Evolutionary conservation across 2,888 invertebrate genomes (phyloP).

Genomic region (Heteromurus nitidus): DNA sequence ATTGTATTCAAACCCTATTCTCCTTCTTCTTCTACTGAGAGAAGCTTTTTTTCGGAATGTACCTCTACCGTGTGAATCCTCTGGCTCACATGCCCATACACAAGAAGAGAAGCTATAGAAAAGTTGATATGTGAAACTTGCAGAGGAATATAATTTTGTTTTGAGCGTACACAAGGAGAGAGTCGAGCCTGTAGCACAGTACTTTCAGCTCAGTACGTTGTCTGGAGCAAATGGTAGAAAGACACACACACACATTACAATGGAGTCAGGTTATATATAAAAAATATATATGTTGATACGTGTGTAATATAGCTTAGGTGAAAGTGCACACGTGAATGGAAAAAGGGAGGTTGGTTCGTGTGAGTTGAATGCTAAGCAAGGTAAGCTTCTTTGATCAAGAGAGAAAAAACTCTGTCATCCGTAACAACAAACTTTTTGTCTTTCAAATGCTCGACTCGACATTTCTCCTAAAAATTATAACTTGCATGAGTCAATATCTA

Average conservation of each 20-base stretch:
- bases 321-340: slow-evolving; percentile 29
- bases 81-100: no score
- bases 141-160: no score
- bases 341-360: slow-evolving; percentile 27
- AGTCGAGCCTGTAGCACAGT: no score
- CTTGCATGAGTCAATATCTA: neutral
- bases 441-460: slow-evolving; percentile 44
- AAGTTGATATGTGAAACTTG: no score
- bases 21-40: slow-evolving; percentile 17
- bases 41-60: no score
- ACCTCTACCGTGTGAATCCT: neutral
- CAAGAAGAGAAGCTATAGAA: slow-evolving; percentile 1
- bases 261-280: no score
- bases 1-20: neutral
- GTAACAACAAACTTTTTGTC: slow-evolving; percentile 53
- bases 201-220: no score
- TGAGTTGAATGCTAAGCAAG: slow-evolving; percentile 55
- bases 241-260: no score
- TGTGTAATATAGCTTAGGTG: neutral
- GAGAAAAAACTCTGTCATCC: slow-evolving; percentile 42
- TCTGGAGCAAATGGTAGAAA: no score
- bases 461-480: slow-evolving; percentile 15
- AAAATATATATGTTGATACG: neutral
- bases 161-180: no score
- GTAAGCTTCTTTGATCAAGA: slow-evolving; percentile 55